Evolutionary conservation across 2,888 invertebrate species (phyloP).

Genomic region (Palloptera scutellata): DNA sequence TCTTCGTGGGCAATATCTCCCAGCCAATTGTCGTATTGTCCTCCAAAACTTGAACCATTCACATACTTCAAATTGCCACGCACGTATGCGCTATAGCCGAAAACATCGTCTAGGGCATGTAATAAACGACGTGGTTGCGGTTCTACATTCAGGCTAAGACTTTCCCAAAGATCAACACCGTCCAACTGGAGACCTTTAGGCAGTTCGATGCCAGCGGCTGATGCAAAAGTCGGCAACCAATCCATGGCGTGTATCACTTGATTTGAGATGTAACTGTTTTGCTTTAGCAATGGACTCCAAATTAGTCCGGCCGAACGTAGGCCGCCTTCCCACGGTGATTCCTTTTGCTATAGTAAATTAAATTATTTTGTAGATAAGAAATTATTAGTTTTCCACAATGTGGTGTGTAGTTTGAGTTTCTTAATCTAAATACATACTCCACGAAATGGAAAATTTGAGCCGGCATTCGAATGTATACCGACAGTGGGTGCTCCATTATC

Average conservation of each 20-base stretch:
- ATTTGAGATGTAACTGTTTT: conserved; percentile 69
- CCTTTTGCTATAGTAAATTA: conserved; percentile 69
- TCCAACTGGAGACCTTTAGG: conserved; percentile 66
- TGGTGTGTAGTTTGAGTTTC: background rate
- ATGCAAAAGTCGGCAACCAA: conserved; percentile 80
- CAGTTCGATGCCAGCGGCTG: conserved; percentile 52
- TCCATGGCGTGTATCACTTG: conserved; percentile 82
- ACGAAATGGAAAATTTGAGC: conserved; percentile 81
- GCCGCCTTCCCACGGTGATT: conserved; percentile 86
- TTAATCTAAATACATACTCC: conserved; percentile 68
- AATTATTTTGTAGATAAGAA: conserved; percentile 1
- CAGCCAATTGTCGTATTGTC: conserved; percentile 55
- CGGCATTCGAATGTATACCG: conserved; percentile 76
- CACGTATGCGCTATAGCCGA: conserved; percentile 59
- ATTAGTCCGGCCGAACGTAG: conserved; percentile 79
- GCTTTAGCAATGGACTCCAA: conserved; percentile 72
- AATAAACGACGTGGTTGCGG: conserved; percentile 59
- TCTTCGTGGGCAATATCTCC: conserved; percentile 47
- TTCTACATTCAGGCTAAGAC: conserved; percentile 65
- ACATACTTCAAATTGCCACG: conserved; percentile 54
- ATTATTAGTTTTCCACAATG: background rate
- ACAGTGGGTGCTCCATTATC: conserved; percentile 88
- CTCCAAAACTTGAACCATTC: conserved; percentile 53
- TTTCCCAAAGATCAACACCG: conserved; percentile 75
- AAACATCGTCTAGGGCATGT: conserved; percentile 75